Conservation (phyloP, 2,113 vertebrate genomes). For the Aix galericulata region DNA sequence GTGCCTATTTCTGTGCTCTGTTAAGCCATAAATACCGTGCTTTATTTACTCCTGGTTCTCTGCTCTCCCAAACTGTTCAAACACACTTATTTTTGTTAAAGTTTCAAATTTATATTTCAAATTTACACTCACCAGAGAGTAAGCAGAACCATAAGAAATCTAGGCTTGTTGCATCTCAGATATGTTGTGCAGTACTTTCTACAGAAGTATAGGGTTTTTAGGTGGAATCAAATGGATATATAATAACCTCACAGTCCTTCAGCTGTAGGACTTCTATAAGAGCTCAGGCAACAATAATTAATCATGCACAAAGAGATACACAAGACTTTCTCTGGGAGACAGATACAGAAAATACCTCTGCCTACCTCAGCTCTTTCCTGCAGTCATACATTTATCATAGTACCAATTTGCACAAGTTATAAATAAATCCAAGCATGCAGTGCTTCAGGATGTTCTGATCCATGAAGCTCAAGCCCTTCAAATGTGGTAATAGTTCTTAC, state of each 20-base stretch:
- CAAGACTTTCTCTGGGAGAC: not conserved
- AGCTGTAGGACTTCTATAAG: not conserved
- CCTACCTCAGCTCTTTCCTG: not conserved
- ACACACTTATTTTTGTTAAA: not conserved
- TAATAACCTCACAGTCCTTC: not conserved
- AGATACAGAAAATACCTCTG: not conserved
- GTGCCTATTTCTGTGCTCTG: not conserved
- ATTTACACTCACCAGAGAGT: not conserved
- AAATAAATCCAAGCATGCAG: not conserved
- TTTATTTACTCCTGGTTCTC: not conserved
- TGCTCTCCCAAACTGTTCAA: not conserved
- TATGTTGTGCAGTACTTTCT: not conserved
- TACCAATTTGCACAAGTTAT: not conserved
- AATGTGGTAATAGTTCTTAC: not conserved
- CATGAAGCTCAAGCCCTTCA: not conserved
- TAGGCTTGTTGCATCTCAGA: not conserved
- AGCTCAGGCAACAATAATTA: not conserved
- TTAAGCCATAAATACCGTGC: not conserved
- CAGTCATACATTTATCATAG: conserved; percentile 4
- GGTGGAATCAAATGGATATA: not conserved
- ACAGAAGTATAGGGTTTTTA: not conserved
- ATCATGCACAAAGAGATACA: not conserved
- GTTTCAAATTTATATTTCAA: not conserved
- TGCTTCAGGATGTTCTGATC: not conserved
- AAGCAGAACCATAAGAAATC: not conserved